Conservation (phyloP, 2,888 invertebrate species). For the Corythucha ciliata region DNA sequence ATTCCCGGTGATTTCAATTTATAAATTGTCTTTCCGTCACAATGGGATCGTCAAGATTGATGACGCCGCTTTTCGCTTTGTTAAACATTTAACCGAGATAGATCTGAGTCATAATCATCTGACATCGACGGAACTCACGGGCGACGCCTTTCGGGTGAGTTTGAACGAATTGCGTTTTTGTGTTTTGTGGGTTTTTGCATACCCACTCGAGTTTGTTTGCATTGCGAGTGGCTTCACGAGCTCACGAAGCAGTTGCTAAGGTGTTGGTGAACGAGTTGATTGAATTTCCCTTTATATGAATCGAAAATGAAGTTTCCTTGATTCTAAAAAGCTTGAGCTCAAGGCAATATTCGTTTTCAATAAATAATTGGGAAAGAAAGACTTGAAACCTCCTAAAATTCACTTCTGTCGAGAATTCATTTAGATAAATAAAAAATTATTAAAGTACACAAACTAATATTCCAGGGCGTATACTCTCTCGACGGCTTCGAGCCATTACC, state of each 20-base stretch:
- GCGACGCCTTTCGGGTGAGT: slow-evolving; percentile 59
- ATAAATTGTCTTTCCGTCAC: slow-evolving; percentile 50
- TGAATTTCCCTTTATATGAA: too few relatives aligned
- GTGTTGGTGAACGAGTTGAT: not conserved
- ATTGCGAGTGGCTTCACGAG: too few relatives aligned
- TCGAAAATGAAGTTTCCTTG: too few relatives aligned
- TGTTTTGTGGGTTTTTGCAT: not conserved
- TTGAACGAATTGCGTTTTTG: not conserved
- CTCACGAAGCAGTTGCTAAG: slow-evolving; percentile 1
- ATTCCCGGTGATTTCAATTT: too few relatives aligned
- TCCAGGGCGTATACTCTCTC: slow-evolving; percentile 52
- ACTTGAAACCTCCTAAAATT: too few relatives aligned
- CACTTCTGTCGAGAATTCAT: too few relatives aligned
- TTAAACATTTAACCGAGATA: slow-evolving; percentile 52
- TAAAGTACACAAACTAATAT: too few relatives aligned
- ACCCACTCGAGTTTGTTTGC: too few relatives aligned
- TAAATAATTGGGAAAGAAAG: too few relatives aligned
- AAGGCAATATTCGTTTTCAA: too few relatives aligned
- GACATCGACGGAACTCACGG: slow-evolving; percentile 49
- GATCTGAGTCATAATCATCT: slow-evolving; percentile 63
- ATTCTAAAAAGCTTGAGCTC: too few relatives aligned
- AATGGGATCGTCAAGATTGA: slow-evolving; percentile 57
- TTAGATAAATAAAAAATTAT: too few relatives aligned
- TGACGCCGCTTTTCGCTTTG: slow-evolving; percentile 51
- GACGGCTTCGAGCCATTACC: slow-evolving; percentile 52